Base-by-base conservation (phyloP, 1,140 invertebrate genomes). In the Diorhabda sublineata region DNA sequence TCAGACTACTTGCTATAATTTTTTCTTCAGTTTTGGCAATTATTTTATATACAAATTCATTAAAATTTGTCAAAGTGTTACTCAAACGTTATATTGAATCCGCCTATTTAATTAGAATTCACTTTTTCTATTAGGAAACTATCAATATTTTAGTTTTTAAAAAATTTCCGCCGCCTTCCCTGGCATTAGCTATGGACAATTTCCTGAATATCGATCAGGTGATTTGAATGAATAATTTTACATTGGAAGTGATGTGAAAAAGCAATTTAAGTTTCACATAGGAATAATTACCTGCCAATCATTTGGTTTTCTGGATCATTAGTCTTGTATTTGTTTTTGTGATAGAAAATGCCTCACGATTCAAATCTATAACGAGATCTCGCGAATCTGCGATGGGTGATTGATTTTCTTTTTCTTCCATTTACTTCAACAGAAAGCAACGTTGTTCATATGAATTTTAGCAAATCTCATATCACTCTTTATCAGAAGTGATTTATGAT, bases 391-490 rank as follows among this genome's bases (percentile, higher is more conserved):
- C 47, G 6, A 52, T 52, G 6, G 47, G 47, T 52, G 47, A 52
- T 52, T 52, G 47, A 52, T 52, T 52, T 52, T n/a, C 47, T 52
- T 52, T 52, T 52, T 52, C 47, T 52, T 52, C 47, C 47, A 52
- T 26, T 26, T 26, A 26, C 26, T 26, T 26, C 1, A 26, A 26
- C 1, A 26, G 26, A 26, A 26, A 26, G 26, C 1, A 26, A 26
- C 26, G 26, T 26, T 26, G 26, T 26, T 26, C 26, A 26, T 26
- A 26, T 26, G 26, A 26, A 26, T 26, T 26, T 26, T 26, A 26
- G 26, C 26, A 26, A 26, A 26, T 0, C 26, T 26, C 26, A 26
- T 26, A 26, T 26, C 26, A 26, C 26, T 26, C 26, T 26, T 26
- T 26, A 26, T 26, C 26, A 26, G 26, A 26, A 26, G 26, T 26